Evolutionary conservation across 2,113 vertebrate species (phyloP).

Genomic region (Nothobranchius furzeri): DNA sequence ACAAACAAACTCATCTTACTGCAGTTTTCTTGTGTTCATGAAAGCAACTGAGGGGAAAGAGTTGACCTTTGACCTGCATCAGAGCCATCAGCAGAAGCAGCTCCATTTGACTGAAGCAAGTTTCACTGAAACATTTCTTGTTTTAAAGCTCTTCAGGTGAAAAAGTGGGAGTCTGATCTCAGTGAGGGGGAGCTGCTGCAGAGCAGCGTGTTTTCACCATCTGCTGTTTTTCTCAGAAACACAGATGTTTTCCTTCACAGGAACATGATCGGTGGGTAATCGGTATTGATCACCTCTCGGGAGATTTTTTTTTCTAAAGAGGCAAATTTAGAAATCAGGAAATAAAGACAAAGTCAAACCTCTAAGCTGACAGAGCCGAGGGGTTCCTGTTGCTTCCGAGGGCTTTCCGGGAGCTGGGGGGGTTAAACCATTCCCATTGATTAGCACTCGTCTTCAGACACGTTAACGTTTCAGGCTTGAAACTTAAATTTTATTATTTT

Average conservation of each 20-base stretch:
- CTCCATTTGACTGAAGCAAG: too few relatives aligned
- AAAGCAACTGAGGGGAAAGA: too few relatives aligned
- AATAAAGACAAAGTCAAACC: slow-evolving; percentile 3
- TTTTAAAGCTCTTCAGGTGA: too few relatives aligned
- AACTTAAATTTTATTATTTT: too few relatives aligned
- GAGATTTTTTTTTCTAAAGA: background rate
- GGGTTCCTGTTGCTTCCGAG: background rate
- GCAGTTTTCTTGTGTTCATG: too few relatives aligned
- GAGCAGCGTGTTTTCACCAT: background rate
- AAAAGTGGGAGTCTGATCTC: too few relatives aligned
- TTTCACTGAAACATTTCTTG: too few relatives aligned
- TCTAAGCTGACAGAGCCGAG: background rate
- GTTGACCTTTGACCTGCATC: too few relatives aligned
- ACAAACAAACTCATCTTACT: too few relatives aligned
- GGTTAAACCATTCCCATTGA: background rate
- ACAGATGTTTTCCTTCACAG: background rate
- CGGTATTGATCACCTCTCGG: background rate
- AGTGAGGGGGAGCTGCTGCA: background rate
- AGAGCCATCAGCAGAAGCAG: too few relatives aligned
- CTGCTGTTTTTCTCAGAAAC: background rate
- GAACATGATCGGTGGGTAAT: background rate
- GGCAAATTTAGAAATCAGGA: background rate
- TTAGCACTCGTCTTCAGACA: too few relatives aligned
- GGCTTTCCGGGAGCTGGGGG: background rate
- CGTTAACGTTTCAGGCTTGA: too few relatives aligned